phyloP scores from a whole-genome alignment of 2,888 invertebrate species.

The Nomada lathburiana region DNA sequence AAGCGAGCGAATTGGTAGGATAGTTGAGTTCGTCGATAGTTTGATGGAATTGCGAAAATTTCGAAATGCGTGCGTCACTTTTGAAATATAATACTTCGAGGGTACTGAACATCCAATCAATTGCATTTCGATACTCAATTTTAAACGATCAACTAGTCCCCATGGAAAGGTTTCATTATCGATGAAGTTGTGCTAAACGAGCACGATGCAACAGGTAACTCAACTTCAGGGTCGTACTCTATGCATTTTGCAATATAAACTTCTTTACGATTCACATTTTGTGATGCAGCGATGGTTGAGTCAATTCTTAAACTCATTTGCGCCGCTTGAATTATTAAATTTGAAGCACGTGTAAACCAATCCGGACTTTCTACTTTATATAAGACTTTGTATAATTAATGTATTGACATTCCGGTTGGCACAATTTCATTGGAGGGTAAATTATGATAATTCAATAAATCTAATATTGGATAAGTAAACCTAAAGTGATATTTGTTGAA shows the following conservation, averaged over 20 bases:
- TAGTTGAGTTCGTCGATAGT: neutral
- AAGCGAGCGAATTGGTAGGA: neutral
- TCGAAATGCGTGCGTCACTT: neutral
- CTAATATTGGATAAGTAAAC: too few relatives aligned
- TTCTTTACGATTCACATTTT: neutral
- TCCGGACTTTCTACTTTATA: too few relatives aligned
- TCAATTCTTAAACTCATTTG: neutral
- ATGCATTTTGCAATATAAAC: neutral
- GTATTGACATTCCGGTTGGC: neutral
- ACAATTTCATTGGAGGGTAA: neutral
- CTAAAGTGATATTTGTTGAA: neutral
- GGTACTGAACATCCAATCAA: constrained; percentile 11
- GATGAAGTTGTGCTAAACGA: constrained; percentile 44
- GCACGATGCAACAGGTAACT: constrained; percentile 65
- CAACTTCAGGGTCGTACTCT: constrained; percentile 31
- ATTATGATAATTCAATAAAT: neutral
- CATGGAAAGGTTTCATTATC: constrained; percentile 36
- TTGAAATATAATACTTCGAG: neutral
- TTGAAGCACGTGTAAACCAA: neutral
- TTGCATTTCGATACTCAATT: constrained; percentile 38
- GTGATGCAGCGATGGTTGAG: neutral
- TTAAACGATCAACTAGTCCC: constrained; percentile 21
- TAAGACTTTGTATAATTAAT: too few relatives aligned
- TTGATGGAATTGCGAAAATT: neutral
- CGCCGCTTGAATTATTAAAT: too few relatives aligned